Conservation (phyloP, 1,140 invertebrate genomes). For the Eubasilissa regina region DNA sequence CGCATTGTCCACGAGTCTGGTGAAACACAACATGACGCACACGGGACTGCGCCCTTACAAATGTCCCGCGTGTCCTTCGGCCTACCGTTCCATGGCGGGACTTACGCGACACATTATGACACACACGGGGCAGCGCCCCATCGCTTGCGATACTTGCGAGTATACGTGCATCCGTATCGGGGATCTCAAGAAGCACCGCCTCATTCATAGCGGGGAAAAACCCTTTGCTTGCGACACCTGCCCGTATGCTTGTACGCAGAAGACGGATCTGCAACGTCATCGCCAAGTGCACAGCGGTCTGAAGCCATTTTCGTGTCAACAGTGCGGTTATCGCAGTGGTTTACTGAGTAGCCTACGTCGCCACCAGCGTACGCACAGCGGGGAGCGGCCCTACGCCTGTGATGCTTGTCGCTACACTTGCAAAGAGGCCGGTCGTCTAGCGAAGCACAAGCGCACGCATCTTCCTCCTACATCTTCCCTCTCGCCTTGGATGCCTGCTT, state of each 20-base stretch:
- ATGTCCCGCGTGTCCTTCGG: neutral
- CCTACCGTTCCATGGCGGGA: neutral
- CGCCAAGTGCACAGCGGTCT: neutral
- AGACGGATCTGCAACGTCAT: neutral
- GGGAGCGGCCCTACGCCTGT: neutral
- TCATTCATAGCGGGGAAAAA: conserved; percentile 24
- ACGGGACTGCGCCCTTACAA: neutral
- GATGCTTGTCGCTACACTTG: neutral
- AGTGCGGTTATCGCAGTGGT: neutral
- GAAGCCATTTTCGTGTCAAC: conserved; percentile 9
- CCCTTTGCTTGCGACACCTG: conserved; percentile 22
- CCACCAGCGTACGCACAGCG: neutral
- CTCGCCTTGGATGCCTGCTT: too few relatives aligned
- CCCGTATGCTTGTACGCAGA: conserved; percentile 1
- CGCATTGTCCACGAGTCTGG: neutral
- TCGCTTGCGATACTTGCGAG: conserved; percentile 1
- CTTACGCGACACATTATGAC: conserved; percentile 1
- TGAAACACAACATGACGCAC: conserved; percentile 19
- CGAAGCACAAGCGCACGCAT: neutral
- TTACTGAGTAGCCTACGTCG: neutral
- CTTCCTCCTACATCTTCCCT: neutral
- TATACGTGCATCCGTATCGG: neutral
- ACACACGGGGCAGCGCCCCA: conserved; percentile 24
- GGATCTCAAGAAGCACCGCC: conserved; percentile 14
- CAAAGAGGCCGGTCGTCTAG: neutral